Conservation (phyloP, 2,797 vertebrate species). For the Pipistrellus pipistrellus region DNA sequence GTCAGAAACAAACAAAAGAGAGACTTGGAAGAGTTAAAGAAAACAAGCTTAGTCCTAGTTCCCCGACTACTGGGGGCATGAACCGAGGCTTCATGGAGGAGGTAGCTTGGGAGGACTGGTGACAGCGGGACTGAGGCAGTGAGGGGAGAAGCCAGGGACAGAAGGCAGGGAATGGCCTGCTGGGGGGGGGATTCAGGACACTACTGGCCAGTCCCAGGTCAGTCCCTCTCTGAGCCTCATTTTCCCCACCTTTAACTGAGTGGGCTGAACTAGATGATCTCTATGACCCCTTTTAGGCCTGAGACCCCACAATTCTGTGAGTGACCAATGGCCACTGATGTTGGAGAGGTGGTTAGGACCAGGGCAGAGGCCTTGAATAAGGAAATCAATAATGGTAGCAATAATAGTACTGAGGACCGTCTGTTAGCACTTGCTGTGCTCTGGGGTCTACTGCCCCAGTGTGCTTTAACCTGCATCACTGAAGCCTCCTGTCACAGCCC, state of each 20-base stretch:
- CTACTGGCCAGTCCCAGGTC: not conserved
- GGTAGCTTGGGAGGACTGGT: not conserved
- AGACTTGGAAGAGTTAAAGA: not conserved
- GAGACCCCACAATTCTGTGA: not conserved
- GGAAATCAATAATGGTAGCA: not conserved
- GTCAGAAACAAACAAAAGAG: slow-evolving; percentile 32
- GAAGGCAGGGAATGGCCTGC: not conserved
- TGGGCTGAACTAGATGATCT: not conserved
- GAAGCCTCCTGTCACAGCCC: not conserved
- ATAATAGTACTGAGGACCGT: not conserved
- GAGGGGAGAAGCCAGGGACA: not conserved
- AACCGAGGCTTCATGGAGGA: not conserved
- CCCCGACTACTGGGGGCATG: not conserved
- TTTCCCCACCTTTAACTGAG: slow-evolving; percentile 26
- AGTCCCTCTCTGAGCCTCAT: slow-evolving; percentile 12
- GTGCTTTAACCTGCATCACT: not conserved
- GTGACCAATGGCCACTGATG: not conserved
- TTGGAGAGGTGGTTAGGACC: not conserved
- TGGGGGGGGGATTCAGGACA: not conserved
- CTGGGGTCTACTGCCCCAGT: not conserved
- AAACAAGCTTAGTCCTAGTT: not conserved
- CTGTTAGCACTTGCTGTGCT: not conserved
- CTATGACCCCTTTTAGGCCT: not conserved
- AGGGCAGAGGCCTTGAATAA: not conserved
- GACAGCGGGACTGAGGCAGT: not conserved